Evolutionary conservation across 2,113 vertebrate genomes (phyloP), one percentile per base, ranked within the genome.

Genomic region (Psilopsiagon aymara): DNA sequence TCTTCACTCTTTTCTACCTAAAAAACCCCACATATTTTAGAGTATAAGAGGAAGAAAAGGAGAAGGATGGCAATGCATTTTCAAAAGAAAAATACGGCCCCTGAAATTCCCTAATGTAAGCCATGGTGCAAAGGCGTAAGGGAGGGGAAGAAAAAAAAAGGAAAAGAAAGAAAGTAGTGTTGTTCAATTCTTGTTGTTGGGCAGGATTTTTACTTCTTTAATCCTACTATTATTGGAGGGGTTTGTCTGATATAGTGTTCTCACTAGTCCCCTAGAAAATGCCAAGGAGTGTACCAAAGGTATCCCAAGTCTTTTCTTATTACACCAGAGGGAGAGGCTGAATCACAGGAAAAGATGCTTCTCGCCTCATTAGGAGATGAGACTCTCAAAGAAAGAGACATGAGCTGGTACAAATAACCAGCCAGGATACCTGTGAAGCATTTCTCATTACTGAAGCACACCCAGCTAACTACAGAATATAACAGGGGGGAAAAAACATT

Each of bases 141-240:
- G 6, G 9, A 6, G 10, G 3, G 3, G 13, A 8, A 4, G 9
- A 1, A 9, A 13, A 13, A 13, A 17, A 33, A 31, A 23, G 43
- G 7, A 15, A 46, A 20, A 44, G 6, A 44, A 13, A 17, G 21
- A 23, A 17, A 16, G 6, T 16, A 41, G 1, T 6, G 10, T 51
- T 57, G 9, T 44, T 33, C 6, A 60, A 13, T 70, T 82, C 4
- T 25, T 88, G 23, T 13, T 64, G 9, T 74, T n/a, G 43, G 66
- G 13, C 4, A 78, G 16, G 4, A 13, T 27, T 67, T 81, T 70
- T 53, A 14, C 7, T 93, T 80, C 74, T 69, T 63, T 28, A 67
- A 70, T 74, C 21, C 11, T 43, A 39, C 17, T 33, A 2, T 44
- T 73, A 39, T 5, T 62, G 33, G 62, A 13, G 1, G 3, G 3